phyloP scores from a whole-genome alignment of 2,888 invertebrate species.

The Drosophila maculinotata region DNA sequence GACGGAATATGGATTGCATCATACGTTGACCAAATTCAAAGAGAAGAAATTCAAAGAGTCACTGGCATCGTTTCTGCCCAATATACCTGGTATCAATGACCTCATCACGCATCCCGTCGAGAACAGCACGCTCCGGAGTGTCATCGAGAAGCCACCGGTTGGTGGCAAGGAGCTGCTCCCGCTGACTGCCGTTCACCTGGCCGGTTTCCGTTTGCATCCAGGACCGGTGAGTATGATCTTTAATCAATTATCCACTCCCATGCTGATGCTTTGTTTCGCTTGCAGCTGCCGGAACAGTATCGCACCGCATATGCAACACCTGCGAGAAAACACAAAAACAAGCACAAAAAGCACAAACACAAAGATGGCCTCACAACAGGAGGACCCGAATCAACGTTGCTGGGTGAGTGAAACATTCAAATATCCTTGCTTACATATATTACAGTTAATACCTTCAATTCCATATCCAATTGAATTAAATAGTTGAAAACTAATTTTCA shows the following conservation, averaged over 20 bases:
- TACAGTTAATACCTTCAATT: no score
- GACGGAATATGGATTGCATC: conserved; percentile 97
- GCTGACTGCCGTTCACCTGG: conserved; percentile 93
- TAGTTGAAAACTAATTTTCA: no score
- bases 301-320: conserved; percentile 96
- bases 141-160: conserved; percentile 98
- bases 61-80: conserved; percentile 96
- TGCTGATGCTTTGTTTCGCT: background rate
- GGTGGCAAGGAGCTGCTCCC: conserved; percentile 95
- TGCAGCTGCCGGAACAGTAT: conserved; percentile 95
- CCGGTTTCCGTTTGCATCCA: conserved; percentile 97
- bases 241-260: background rate
- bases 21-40: conserved; percentile 98
- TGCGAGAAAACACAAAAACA: conserved; percentile 96
- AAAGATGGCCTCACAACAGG: conserved; percentile 92
- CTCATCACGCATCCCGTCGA: conserved; percentile 92
- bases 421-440: background rate
- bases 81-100: conserved; percentile 97
- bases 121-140: conserved; percentile 94
- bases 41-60: conserved; percentile 98
- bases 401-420: conserved; percentile 86
- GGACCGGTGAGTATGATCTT: conserved; percentile 88
- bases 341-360: conserved; percentile 97
- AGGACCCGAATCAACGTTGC: conserved; percentile 89
- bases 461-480: no score